Percentiles rank a stretch among this genome's conserved stretches.
Conservation (phyloP, 2,113 vertebrate genomes). For the Calypte anna region DNA sequence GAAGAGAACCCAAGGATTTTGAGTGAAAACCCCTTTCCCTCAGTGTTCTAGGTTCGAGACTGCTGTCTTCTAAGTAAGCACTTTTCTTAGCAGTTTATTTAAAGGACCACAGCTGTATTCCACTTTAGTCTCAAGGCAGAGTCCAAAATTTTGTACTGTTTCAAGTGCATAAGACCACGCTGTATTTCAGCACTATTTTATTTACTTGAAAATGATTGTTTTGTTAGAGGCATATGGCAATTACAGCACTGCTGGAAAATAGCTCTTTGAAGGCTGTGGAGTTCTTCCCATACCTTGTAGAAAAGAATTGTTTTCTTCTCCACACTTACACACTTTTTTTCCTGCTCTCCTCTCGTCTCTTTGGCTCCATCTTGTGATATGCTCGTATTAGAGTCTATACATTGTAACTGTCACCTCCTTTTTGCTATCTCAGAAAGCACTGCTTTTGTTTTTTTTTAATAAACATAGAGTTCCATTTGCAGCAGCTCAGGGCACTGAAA, state of each 20-base stretch:
- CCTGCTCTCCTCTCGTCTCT: conserved; percentile 41
- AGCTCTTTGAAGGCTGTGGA: neutral
- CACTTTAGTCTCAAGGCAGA: neutral
- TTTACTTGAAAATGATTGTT: neutral
- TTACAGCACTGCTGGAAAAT: neutral
- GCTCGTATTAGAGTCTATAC: neutral
- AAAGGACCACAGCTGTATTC: neutral
- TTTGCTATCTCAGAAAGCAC: neutral
- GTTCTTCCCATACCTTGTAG: neutral
- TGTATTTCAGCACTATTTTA: neutral
- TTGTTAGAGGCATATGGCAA: neutral
- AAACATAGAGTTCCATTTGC: neutral
- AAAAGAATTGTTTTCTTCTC: neutral
- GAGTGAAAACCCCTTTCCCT: neutral
- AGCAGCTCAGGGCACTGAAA: neutral
- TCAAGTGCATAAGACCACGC: neutral
- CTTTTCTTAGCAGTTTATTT: neutral
- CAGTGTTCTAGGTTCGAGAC: neutral
- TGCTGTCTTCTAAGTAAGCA: neutral
- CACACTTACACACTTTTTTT: neutral
- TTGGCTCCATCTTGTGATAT: conserved; percentile 74
- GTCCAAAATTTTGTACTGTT: neutral
- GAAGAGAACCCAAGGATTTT: neutral
- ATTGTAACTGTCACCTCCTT: neutral
- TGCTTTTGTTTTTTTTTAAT: neutral